phyloP scores from a whole-genome alignment of 2,797 vertebrate species.

The Glossophaga mutica region DNA sequence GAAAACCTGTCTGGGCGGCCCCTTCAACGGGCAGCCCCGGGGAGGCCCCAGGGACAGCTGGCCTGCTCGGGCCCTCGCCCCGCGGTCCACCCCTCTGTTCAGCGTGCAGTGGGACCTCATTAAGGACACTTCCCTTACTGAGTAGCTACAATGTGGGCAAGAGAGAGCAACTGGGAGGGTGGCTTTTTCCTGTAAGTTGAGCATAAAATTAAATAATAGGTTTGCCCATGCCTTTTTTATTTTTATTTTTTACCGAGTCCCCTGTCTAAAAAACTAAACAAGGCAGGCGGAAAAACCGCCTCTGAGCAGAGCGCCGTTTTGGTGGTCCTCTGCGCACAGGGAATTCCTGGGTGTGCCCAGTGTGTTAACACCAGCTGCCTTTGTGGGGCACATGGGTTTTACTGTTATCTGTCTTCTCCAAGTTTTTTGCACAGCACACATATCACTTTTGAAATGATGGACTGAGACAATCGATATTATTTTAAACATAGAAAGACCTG shows the following conservation, averaged over 20 bases:
- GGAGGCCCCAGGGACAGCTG: neutral
- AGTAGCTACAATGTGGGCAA: neutral
- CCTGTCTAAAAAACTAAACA: neutral
- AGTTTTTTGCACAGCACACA: neutral
- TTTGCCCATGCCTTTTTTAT: neutral
- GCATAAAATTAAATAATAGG: neutral
- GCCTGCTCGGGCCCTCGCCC: neutral
- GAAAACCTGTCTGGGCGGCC: neutral
- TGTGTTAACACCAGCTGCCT: neutral
- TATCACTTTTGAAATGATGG: neutral
- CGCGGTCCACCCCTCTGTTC: neutral
- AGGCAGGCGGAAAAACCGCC: neutral
- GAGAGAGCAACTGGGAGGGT: neutral
- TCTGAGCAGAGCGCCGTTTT: neutral
- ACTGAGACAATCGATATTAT: neutral
- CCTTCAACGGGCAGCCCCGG: neutral
- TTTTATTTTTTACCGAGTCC: neutral
- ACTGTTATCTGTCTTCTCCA: neutral
- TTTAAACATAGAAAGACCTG: neutral
- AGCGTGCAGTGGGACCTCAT: neutral
- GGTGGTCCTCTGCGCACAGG: neutral
- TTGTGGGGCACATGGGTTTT: neutral
- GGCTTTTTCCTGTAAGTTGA: neutral
- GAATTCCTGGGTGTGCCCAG: neutral
- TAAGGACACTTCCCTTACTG: neutral